Base-by-base conservation (phyloP, 2,888 invertebrate genomes). In the Netelia fuscicornis region DNA sequence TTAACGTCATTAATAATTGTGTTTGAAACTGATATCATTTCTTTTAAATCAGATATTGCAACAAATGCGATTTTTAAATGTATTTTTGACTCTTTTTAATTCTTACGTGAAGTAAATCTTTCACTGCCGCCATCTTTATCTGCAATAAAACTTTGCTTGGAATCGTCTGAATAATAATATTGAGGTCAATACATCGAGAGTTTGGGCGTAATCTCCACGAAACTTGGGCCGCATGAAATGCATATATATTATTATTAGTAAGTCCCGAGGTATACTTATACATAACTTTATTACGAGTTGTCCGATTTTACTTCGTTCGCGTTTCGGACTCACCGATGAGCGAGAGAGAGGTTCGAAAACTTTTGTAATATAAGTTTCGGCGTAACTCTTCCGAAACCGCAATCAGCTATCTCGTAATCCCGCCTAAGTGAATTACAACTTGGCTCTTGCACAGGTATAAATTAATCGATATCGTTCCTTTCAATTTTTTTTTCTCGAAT, bases 311-410 rank as follows among this genome's bases (percentile, higher is more conserved):
- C 54, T 23, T 56, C 42, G 56, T 65, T 56, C 10, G 71, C 20
- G 60, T 68, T 48, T 74, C 30, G 42, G 23, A 76, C 54, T 81
- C 60, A 56, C 62, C 25, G 25, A 62, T 68, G 67, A 11, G 75
- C 70, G 60, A 52, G 25, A 54, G 54, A 74, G 78, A 42, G 65
- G 58, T 75, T 20, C 52, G 65, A 37, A 88, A 89, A 89, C 86
- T 89, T 89, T 89, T 65, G 78, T 84, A 86, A 89, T 88, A 88
- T 86, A 87, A 87, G 86, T 89, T 89, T 87, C 62, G 44, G 67
- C 62, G 48, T 81, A 79, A 81, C 81, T 85, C 78, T 74, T 60
- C 9, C 48, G 11, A 20, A 62, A 54, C 67, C 44, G 65, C 76
- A 72, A 77, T 67, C 80, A 67, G 77, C 68, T 67, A 72, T 77